Base-by-base conservation (phyloP, 2,113 vertebrate species). In the Brachyhypopomus occidentalis region DNA sequence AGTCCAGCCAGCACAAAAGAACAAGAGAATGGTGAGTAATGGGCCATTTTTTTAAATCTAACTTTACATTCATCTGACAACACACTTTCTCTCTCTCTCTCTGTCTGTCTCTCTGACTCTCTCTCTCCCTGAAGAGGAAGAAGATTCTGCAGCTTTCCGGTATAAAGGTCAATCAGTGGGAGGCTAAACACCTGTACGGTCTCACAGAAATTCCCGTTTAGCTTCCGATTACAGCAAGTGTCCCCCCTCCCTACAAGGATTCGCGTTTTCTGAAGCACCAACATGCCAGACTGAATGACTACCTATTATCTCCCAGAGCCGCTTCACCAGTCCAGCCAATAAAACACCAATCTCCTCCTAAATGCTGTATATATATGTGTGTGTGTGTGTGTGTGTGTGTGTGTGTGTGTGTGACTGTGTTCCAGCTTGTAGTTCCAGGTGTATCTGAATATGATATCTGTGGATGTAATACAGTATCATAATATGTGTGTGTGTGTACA, bases 111-210 rank as follows among this genome's bases (percentile, higher is more conserved):
- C 27, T 86, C 59, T 45, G 60, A 70, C 72, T 52, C 82, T 72
- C 75, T 86, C 86, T 20, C 25, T 85, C 59, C 25, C 66, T 70
- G 72, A 78, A 72, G 67, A 67, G 67, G 74, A 60, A 77, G 20
- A 41, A 82, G 80, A 82, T 77, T 82, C 74, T 56, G 19, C 7
- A 19, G 64, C 52, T 52, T 58, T 38, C 80, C n/a, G 30, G 64
- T 71, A 72, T 77, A 66, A 74, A 72, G 80, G 74, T 23, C 91
- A 89, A 87, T 90, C 90, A 91, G 90, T 92, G 60, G 64, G 80
- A 69, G 80, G 38, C 80, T 82, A 77, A 82, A 82, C 74, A 72
- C 41, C 60, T 7, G 55, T 9, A 56, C 41, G n/a, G 20, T 69
- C 56, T 55, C 38, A 5, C 63, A 70, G 69, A 82, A 69, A 81